phyloP scores from a whole-genome alignment of 2,888 invertebrate genomes.

The Habroteleia sp. region DNA sequence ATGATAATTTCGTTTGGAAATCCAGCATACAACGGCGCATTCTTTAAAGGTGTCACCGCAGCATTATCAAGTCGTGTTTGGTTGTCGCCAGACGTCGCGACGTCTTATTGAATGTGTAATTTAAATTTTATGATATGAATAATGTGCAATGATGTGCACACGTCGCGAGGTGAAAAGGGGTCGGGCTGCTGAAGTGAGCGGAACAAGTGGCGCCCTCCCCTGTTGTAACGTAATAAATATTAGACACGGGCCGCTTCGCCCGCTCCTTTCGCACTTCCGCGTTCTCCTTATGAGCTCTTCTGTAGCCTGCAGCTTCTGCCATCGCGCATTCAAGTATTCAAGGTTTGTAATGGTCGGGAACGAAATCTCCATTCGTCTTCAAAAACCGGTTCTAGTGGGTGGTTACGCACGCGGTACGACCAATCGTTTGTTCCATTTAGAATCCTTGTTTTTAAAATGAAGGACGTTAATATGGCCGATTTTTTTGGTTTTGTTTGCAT shows the following conservation, averaged over 20 bases:
- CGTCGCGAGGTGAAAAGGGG: constrained; percentile 54
- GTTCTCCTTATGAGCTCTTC: constrained; percentile 31
- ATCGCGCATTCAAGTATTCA: constrained; percentile 70
- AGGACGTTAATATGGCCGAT: constrained; percentile 16
- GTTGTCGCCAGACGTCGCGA: constrained; percentile 68
- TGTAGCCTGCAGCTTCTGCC: constrained; percentile 22
- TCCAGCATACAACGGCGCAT: background rate
- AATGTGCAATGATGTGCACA: constrained; percentile 73
- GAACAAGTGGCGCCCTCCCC: constrained; percentile 55
- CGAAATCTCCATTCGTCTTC: constrained; percentile 38
- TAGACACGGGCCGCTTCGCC: constrained; percentile 70
- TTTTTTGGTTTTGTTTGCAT: no score
- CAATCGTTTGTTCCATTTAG: constrained; percentile 20
- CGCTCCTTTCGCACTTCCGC: constrained; percentile 36
- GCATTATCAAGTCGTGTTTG: constrained; percentile 21
- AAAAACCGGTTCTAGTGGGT: constrained; percentile 35
- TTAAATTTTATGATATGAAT: constrained; percentile 77
- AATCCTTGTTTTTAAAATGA: constrained; percentile 7
- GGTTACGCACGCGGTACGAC: constrained; percentile 25
- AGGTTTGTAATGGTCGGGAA: constrained; percentile 69
- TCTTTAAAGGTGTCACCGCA: background rate
- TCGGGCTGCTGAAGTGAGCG: constrained; percentile 38
- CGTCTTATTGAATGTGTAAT: constrained; percentile 76
- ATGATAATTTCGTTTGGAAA: background rate
- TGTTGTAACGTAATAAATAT: constrained; percentile 74